Percentiles rank a stretch among this genome's conserved stretches.
phyloP scores from a whole-genome alignment of 2,888 invertebrate genomes.

The Coelinius sp. region DNA sequence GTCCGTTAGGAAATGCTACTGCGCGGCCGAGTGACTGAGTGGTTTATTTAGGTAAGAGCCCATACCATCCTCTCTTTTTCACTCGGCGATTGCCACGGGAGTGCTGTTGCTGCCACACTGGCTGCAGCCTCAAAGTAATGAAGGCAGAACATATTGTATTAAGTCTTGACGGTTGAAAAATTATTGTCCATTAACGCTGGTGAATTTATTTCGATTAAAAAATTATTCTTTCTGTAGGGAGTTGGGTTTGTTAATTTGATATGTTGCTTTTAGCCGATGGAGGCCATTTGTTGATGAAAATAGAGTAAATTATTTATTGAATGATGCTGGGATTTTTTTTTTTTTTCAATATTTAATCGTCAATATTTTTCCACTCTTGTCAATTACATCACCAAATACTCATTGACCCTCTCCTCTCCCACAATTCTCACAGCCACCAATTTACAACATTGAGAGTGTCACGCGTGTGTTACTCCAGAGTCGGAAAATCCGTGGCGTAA shows the following conservation, averaged over 20 bases:
- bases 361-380: too few species aligned
- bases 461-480: slow-evolving; percentile 39
- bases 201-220: slow-evolving; percentile 10
- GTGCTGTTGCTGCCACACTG: slow-evolving; percentile 36
- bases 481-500: slow-evolving; percentile 56
- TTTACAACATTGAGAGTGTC: not conserved
- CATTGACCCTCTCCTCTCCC: not conserved
- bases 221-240: not conserved
- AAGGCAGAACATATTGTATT: slow-evolving; percentile 65
- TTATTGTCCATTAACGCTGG: not conserved
- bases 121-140: slow-evolving; percentile 17
- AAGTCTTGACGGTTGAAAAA: slow-evolving; percentile 52
- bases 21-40: slow-evolving; percentile 70
- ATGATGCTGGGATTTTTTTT: not conserved
- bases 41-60: slow-evolving; percentile 72
- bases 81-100: slow-evolving; percentile 36
- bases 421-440: not conserved
- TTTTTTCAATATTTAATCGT: not conserved
- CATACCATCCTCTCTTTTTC: slow-evolving; percentile 45
- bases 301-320: not conserved
- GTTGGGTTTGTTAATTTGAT: slow-evolving; percentile 8
- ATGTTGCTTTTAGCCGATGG: not conserved
- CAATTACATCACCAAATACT: not conserved
- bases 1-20: slow-evolving; percentile 7
- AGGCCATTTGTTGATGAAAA: not conserved